Evolutionary conservation across 2,888 invertebrate genomes (phyloP).

Genomic region (Yponomeuta malinellus): DNA sequence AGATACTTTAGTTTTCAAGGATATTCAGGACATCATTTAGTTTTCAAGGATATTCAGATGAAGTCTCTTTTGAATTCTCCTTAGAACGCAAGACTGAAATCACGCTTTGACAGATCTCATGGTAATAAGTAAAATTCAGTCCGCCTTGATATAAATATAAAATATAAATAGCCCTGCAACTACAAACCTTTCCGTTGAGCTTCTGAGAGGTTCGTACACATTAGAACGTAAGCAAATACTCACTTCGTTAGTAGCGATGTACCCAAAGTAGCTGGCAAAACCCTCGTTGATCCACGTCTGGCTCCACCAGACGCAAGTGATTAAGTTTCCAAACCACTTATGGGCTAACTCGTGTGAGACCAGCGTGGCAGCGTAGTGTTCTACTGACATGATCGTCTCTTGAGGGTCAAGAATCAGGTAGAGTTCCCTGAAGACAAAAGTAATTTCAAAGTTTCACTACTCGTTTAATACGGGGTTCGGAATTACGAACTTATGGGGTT

Average conservation of each 20-base stretch:
- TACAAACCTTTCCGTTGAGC: too few species aligned
- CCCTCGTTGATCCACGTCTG: constrained; percentile 85
- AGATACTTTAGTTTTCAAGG: too few species aligned
- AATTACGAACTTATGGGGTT: too few species aligned
- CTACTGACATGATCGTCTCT: constrained; percentile 57
- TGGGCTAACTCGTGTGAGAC: constrained; percentile 80
- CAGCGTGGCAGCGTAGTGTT: constrained; percentile 68
- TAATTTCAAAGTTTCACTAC: not conserved
- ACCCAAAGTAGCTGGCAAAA: constrained; percentile 82
- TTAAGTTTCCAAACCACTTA: constrained; percentile 87
- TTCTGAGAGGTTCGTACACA: too few species aligned
- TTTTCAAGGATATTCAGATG: too few species aligned
- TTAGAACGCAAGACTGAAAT: too few species aligned
- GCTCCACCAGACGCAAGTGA: constrained; percentile 84
- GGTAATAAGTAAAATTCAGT: too few species aligned
- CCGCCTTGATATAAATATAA: too few species aligned
- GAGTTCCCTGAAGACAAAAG: constrained; percentile 48
- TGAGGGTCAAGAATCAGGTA: constrained; percentile 48
- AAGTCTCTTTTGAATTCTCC: too few species aligned
- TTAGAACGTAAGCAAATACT: constrained; percentile 7
- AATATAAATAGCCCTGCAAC: too few species aligned
- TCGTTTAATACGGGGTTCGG: not conserved
- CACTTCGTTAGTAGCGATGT: constrained; percentile 65
- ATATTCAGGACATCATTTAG: too few species aligned
- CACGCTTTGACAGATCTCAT: too few species aligned